Base-by-base conservation (phyloP, 2,797 vertebrate species). In the Poecilia gillii region DNA sequence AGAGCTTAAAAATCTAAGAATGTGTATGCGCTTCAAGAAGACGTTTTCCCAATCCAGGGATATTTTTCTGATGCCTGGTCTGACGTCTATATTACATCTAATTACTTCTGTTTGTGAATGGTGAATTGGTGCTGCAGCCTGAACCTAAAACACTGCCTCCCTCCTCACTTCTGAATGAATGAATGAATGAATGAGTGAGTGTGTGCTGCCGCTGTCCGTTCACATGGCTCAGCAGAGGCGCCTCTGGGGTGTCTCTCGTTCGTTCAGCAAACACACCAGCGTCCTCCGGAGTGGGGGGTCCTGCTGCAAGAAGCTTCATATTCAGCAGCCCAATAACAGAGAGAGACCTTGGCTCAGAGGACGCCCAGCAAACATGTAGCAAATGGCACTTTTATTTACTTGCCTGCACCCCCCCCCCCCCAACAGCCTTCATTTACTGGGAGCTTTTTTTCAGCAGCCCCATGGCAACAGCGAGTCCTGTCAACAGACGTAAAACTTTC, bases 371-470 rank as follows among this genome's bases (percentile, higher is more conserved):
- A 95, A 95, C 94, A 95, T 82, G 49, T 82, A 84, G 89, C 90
- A 93, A 94, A 94, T 93, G 85, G 86, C 85, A 89, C 93, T 92
- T 94, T 93, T 94, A 93, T 96, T 94, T 94, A 88, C 92, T 91
- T 74, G 91, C 77, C 85, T 80, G 80, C 71, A 89, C 91, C 82
- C 73, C 86, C 90, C 88, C 85, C 74, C 88, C 91, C 91, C 89
- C 91, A 84, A 14, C 85, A 78, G 76, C 88, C 91, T 90, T 93
- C 91, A 93, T 94, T 94, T 92, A 89, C 87, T 88, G 87, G 81
- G 89, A 87, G 82, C 91, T 72, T 89, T 92, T 94, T 93, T 92
- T 88, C 89, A 92, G 83, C 76, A 74, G 91, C 87, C 85, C 94
- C 95, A 94, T 96, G 92, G 93, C 93, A 96, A 96, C 95, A 84